Percentiles rank a stretch among this genome's conserved stretches.
phyloP scores from a whole-genome alignment of 2,113 vertebrate species.

The Labeo rohita region DNA sequence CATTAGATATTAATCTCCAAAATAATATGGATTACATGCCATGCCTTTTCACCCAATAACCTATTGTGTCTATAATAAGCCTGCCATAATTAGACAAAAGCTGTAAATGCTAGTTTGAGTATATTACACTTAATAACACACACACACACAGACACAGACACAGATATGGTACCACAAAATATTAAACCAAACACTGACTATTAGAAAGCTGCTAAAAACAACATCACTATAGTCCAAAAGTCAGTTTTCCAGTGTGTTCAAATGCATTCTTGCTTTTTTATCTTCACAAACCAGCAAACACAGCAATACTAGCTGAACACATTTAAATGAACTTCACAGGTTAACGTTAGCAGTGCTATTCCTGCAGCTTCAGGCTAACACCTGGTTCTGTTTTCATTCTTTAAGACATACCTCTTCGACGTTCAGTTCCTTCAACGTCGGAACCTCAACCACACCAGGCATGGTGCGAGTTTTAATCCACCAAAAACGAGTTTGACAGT shows the following conservation, averaged over 20 bases:
- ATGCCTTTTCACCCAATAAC: neutral
- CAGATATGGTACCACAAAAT: neutral
- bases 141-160: neutral
- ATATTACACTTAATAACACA: neutral
- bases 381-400: neutral
- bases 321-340: neutral
- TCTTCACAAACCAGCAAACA: neutral
- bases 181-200: neutral
- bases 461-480: constrained; percentile 67
- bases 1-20: neutral
- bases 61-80: neutral
- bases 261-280: neutral
- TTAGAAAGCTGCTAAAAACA: constrained; percentile 33
- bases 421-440: constrained; percentile 83
- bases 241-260: neutral
- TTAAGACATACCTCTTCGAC: constrained; percentile 83
- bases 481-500: constrained; percentile 30
- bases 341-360: neutral
- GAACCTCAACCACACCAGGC: constrained; percentile 79
- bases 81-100: neutral
- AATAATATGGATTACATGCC: neutral
- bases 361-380: neutral
- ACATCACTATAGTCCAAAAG: neutral
- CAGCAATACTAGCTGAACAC: neutral
- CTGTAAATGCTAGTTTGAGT: neutral